Percentiles rank a stretch among this genome's conserved stretches.
Conservation (phyloP, 2,113 vertebrate species). For the Gymnorhina tibicen region DNA sequence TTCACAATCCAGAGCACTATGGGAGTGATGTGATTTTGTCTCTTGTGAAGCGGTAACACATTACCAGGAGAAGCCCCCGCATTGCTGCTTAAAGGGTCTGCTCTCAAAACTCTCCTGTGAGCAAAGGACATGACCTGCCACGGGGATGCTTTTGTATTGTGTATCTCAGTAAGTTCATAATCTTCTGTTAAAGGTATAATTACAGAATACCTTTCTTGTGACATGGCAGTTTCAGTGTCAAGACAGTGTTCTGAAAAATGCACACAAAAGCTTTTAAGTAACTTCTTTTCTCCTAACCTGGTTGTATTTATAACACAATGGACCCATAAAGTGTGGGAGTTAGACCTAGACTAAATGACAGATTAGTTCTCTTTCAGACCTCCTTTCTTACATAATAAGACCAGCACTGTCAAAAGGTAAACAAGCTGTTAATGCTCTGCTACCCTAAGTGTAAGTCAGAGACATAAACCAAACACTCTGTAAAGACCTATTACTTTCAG, state of each 20-base stretch:
- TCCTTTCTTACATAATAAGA: background rate
- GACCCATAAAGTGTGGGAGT: background rate
- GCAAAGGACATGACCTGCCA: background rate
- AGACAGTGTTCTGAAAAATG: background rate
- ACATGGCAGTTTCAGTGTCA: background rate
- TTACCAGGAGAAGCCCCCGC: background rate
- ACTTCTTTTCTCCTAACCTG: background rate
- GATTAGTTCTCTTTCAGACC: background rate
- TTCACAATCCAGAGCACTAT: background rate
- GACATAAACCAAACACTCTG: background rate
- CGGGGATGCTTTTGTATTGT: background rate
- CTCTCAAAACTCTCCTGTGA: background rate
- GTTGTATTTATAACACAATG: background rate
- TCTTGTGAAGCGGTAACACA: fast-evolving
- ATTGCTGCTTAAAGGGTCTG: background rate
- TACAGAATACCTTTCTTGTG: background rate
- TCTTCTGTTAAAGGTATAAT: background rate
- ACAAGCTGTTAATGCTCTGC: background rate
- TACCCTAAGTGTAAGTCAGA: background rate
- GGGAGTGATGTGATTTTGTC: background rate
- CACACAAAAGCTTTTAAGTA: background rate
- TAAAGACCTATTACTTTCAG: background rate
- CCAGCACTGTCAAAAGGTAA: background rate
- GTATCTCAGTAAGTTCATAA: background rate
- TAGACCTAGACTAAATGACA: background rate